Evolutionary conservation across 2,797 vertebrate species (phyloP), one percentile per base, ranked within the genome.

Genomic region (Kryptopterus vitreolus): DNA sequence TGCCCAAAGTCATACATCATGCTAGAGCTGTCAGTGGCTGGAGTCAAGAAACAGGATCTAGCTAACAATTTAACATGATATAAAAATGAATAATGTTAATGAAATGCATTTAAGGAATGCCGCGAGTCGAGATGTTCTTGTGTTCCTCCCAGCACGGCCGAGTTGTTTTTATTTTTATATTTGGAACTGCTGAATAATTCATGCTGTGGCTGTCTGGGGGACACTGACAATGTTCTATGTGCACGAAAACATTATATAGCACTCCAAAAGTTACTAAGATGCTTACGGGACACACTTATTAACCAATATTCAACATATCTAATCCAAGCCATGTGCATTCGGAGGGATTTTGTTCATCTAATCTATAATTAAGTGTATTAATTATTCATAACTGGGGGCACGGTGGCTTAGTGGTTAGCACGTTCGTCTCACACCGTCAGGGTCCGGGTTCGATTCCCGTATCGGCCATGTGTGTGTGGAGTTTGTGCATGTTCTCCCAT

Each of bases 1-100:
- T 59, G 62, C 26, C 72, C 79, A 76, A 65, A 74, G 26, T 78
- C 62, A 66, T 81, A 59, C 29, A 76, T 76, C n/a, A 75, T 71
- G 59, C 38, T 68, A 57, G 26, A 66, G 38, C 58, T 53, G 62
- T 77, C 53, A 80, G 12, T 77, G 68, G 70, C 77, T 76, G 78
- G n/a, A 71, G 63, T 43, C 55, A 38, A 75, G 66, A 65, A 63
- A 66, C 22, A 81, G 77, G 62, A 62, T 52, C 58, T 12, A 26
- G 11, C n/a, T 79, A 66, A 58, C 10, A 50, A 55, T 58, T 74
- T 66, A 74, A 81, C 75, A 78, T 68, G 31, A 58, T 48, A 74
- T 43, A 57, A 58, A 74, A 61, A 43, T 68, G 50, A 73, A 46
- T 62, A 57, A 77, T 43, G 35, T 78, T 55, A 78, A 72, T 7